phyloP scores from a whole-genome alignment of 2,113 vertebrate species.

The Elephantulus edwardii region DNA sequence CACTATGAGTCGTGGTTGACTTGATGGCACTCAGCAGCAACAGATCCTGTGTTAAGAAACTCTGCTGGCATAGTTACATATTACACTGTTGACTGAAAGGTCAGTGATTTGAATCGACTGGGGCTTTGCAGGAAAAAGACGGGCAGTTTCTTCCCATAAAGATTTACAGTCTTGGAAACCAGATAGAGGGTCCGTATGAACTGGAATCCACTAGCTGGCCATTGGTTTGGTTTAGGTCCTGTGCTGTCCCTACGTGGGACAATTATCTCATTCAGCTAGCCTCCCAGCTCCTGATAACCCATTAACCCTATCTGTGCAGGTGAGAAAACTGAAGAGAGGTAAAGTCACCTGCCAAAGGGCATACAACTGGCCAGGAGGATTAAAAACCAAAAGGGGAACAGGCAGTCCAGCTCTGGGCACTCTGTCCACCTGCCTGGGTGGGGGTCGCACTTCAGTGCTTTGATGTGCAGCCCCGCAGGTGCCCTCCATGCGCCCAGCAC shows the following conservation, averaged over 20 bases:
- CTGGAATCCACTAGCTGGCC: too few species aligned
- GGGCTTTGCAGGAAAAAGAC: too few species aligned
- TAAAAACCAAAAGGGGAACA: background rate
- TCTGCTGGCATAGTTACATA: too few species aligned
- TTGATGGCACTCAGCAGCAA: too few species aligned
- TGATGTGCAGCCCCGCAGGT: conserved; percentile 44
- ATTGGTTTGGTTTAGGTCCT: too few species aligned
- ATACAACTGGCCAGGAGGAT: background rate
- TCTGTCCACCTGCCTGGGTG: background rate
- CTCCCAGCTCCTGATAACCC: background rate
- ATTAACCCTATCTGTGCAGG: background rate
- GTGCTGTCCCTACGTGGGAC: fast-evolving
- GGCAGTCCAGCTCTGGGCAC: background rate
- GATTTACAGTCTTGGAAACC: too few species aligned
- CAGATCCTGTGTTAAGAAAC: too few species aligned
- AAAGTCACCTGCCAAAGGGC: background rate
- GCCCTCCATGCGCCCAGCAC: conserved; percentile 79
- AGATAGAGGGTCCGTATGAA: too few species aligned
- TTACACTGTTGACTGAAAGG: too few species aligned
- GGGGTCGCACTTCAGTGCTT: background rate
- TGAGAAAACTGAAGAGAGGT: conserved; percentile 32
- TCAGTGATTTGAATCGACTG: too few species aligned
- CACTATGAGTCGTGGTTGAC: too few species aligned
- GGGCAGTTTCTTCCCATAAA: too few species aligned
- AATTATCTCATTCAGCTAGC: background rate